Evolutionary conservation across 2,113 vertebrate genomes (phyloP), one percentile per base, ranked within the genome.

Genomic region (Clarias gariepinus): DNA sequence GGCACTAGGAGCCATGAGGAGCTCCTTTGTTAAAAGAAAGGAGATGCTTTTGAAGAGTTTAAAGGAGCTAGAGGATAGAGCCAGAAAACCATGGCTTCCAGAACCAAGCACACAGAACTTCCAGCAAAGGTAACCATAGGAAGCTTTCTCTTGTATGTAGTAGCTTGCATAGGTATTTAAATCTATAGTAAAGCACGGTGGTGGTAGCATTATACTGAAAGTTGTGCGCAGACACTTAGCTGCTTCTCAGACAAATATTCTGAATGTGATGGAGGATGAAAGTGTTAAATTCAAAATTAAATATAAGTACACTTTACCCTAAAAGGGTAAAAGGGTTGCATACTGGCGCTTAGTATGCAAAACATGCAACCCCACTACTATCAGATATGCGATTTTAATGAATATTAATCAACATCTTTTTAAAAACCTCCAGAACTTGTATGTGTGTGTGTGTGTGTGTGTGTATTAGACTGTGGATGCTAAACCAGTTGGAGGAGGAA

Each of bases 401-500:
- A 76, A 53, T 76, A 53, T 53, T 52, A 76, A 76, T 76, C 41
- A 25, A 16, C 47, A 53, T 23, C 12, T 1, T 74, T 21, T 77
- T 25, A 77, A 11, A 23, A 53, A 23, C 53, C n/a, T 77, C 11
- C 5, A 53, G 23, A 53, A 53, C 53, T 77, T 77, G 47, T 61
- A 33, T 74, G 16, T 82, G 28, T 82, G 53, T 79, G 52, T 83
- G 87, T 90, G 28, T 61, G 5, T 89, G 3, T 93, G 89, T 93
- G 90, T 90, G 89, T 94, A 88, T 28, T 91, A 99, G 98, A 89
- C 92, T 98, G 88, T 96, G 96, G 89, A 92, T 95, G 89, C 97
- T 98, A 87, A 96, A 96, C 91, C 97, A 99, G 87, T 91, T 99
- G 90, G 97, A 98, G 91, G 97, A 99, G 88, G 97, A 99, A 88